These are phyloP conservation scores for Lasioglossum lativentre DNA, from an alignment of 2,888 invertebrate genomes.

Conservation along the genomic window DNA sequence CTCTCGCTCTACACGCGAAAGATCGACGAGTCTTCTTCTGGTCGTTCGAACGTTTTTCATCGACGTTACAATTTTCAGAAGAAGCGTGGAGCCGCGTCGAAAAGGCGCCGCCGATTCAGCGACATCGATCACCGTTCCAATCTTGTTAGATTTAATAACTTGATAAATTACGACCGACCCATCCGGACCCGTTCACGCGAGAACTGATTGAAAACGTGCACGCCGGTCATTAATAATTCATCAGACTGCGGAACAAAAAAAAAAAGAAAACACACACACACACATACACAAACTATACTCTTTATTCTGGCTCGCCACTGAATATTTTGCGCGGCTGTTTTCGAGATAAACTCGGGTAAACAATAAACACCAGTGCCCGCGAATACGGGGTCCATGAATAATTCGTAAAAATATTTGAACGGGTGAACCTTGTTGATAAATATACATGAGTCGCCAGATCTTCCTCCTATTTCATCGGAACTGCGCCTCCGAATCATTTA, in stretches of 20 bases:
- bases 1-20: neutral
- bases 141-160: neutral
- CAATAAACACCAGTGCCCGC: slow-evolving; percentile 15
- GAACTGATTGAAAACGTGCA: slow-evolving; percentile 1
- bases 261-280: neutral
- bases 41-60: neutral
- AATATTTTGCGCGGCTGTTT: slow-evolving; percentile 42
- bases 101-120: neutral
- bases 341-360: slow-evolving; percentile 24
- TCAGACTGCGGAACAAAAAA: neutral
- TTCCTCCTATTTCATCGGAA: neutral
- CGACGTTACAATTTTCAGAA: neutral
- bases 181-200: neutral
- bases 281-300: neutral
- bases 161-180: neutral
- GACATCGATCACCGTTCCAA: neutral
- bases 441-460: slow-evolving; percentile 3
- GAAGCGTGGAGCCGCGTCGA: neutral
- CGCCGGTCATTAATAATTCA: slow-evolving; percentile 42
- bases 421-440: slow-evolving; percentile 3
- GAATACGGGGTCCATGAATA: neutral
- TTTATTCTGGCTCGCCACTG: slow-evolving; percentile 11
- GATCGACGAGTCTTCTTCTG: neutral
- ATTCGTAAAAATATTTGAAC: slow-evolving; percentile 11
- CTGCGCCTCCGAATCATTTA: neutral